Base-by-base conservation (phyloP, 2,888 invertebrate genomes). In the Drosophila nigritarsus region DNA sequence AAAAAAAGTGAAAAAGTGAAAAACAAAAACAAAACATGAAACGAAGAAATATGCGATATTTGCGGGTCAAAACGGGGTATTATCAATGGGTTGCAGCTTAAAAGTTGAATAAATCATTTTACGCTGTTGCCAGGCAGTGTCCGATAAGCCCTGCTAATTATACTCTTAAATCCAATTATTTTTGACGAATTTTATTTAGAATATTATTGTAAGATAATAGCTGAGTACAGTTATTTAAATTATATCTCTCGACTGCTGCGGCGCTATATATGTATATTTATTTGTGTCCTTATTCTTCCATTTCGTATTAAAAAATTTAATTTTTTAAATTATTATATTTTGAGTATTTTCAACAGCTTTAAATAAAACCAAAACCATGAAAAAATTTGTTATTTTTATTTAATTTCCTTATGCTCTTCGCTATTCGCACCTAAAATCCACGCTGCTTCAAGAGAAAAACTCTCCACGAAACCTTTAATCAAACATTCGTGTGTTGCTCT, bases 381-480 rank as follows among this genome's bases (percentile, higher is more conserved):
- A n/a, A n/a, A n/a, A 40, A 11, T 11, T 11, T 50, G 5, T n/a
- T 29, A 3, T 29, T 13, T 13, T 11, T n/a, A 20, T 50, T 54
- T 67, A 42, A 54, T 50, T 63, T 67, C 38, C 38, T 55, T 40
- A 66, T 38, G 38, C n/a, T 13, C 29, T 20, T 29, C 29, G 8
- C 7, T 30, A 45, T 9, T 30, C 30, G 8, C 38, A 15, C 48
- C 51, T 45, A 24, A 69, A 58, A 64, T 73, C 24, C 20, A 45
- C 15, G 18, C 27, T 34, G 48, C 20, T 30, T 50, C 11, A 30
- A 20, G n/a, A 3, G 53, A 34, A 42, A 27, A 56, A 20, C 11
- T 11, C 20, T 11, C 1, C 51, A 58, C 30, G 29, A 55, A 56
- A 65, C 20, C 79, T 79, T 78, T 80, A 65, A 80, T 78, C 76